phyloP scores from a whole-genome alignment of 2,888 invertebrate genomes.

The Melanotus villosus region DNA sequence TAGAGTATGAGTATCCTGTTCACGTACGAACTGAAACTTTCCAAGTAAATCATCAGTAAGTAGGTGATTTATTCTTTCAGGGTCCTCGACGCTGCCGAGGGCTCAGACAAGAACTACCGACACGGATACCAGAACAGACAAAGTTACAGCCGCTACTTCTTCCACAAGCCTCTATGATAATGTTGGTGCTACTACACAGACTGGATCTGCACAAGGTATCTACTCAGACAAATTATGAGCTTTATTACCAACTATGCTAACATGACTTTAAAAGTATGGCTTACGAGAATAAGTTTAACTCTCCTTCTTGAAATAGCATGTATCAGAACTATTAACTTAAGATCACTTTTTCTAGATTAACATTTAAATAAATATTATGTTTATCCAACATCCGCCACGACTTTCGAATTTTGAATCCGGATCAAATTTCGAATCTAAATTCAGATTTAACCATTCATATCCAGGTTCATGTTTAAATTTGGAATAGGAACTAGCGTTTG shows the following conservation, averaged over 20 bases:
- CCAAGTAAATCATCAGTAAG: conserved; percentile 28
- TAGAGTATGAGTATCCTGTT: conserved; percentile 15
- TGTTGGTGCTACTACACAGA: conserved; percentile 71
- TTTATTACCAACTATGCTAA: not conserved
- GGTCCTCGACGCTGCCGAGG: conserved; percentile 88
- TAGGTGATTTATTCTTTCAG: conserved; percentile 65
- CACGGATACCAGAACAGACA: conserved; percentile 74
- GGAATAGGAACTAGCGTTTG: too few relatives aligned
- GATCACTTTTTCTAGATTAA: too few relatives aligned
- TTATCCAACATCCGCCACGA: too few relatives aligned
- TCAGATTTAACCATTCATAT: too few relatives aligned
- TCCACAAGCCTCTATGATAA: conserved; percentile 92
- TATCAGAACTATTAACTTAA: too few relatives aligned
- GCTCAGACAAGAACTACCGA: conserved; percentile 80
- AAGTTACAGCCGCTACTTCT: conserved; percentile 88
- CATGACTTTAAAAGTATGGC: too few relatives aligned
- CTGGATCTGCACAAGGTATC: conserved; percentile 64
- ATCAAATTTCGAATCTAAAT: too few relatives aligned
- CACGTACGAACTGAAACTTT: conserved; percentile 25
- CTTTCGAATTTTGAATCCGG: too few relatives aligned
- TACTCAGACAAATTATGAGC: not conserved
- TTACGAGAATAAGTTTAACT: too few relatives aligned
- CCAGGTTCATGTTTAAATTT: too few relatives aligned
- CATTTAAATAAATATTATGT: too few relatives aligned
- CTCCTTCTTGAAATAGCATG: too few relatives aligned